These are phyloP conservation scores for Saccostrea glomerata DNA, from an alignment of 1,140 invertebrate species.

Conservation along the genomic window DNA sequence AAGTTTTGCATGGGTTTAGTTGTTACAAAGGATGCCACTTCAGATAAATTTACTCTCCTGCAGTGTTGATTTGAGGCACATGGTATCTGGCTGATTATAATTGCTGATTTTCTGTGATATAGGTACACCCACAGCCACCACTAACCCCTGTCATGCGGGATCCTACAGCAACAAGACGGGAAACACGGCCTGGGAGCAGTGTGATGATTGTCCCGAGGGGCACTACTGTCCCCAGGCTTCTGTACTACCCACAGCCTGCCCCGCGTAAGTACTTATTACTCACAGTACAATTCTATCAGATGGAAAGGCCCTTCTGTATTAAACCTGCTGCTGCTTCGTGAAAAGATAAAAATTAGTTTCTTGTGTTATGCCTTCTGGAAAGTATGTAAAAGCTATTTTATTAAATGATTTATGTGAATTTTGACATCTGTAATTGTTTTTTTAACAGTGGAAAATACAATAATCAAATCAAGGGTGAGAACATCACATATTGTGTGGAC, in stretches of 20 bases:
- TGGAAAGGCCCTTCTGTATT: not conserved
- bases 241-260: conserved; percentile 65
- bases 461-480: conserved; percentile 65
- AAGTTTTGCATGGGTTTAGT: too few species aligned
- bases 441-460: conserved; percentile 73
- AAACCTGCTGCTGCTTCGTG: not conserved
- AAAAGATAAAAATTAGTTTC: not conserved
- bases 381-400: too few species aligned
- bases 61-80: too few species aligned
- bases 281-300: not conserved
- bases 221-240: conserved; percentile 69
- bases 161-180: conserved; percentile 70
- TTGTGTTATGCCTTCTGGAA: not conserved
- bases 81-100: too few species aligned
- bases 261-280: conserved; percentile 65
- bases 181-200: conserved; percentile 74
- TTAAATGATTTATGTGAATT: not conserved
- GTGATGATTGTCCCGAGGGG: conserved; percentile 72
- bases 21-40: too few species aligned
- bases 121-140: conserved; percentile 67
- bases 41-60: too few species aligned
- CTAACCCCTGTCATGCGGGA: conserved; percentile 74
- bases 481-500: conserved; percentile 60
- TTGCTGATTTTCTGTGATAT: not conserved
- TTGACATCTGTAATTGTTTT: conserved; percentile 26